Evolutionary conservation across 2,797 vertebrate species (phyloP).

Genomic region (Silurus aristotelis): DNA sequence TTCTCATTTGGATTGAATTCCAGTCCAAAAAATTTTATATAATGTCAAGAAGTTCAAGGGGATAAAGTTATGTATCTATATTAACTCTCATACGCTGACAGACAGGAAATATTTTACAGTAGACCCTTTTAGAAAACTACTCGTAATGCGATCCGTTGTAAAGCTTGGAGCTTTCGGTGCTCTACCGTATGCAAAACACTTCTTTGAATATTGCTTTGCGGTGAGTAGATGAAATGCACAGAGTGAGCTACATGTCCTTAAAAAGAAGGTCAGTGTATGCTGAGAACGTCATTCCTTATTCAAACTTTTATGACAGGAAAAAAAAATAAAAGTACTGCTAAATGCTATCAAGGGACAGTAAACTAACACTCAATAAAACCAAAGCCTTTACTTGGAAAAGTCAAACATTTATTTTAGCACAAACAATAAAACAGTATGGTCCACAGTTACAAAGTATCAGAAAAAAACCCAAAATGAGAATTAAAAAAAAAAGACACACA

Average conservation of each 20-base stretch:
- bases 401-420: slow-evolving; percentile 42
- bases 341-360: not conserved
- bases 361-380: not conserved
- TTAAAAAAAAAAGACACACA: not conserved
- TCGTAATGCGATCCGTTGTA: not conserved
- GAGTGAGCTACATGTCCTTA: not conserved
- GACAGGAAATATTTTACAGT: too few species aligned
- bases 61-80: not conserved
- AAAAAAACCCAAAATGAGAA: not conserved
- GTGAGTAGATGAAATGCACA: not conserved
- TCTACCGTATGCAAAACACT: slow-evolving; percentile 47
- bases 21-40: too few species aligned
- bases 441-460: not conserved
- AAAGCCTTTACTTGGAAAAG: slow-evolving; percentile 5
- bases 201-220: slow-evolving; percentile 43
- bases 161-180: not conserved
- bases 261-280: not conserved
- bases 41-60: not conserved
- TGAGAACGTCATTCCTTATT: not conserved
- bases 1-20: not conserved
- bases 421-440: slow-evolving; percentile 16
- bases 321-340: too few species aligned
- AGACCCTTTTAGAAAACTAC: not conserved
- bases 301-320: not conserved
- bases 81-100: not conserved